phyloP scores from a whole-genome alignment of 2,888 invertebrate genomes.

The Cantharis nigra region DNA sequence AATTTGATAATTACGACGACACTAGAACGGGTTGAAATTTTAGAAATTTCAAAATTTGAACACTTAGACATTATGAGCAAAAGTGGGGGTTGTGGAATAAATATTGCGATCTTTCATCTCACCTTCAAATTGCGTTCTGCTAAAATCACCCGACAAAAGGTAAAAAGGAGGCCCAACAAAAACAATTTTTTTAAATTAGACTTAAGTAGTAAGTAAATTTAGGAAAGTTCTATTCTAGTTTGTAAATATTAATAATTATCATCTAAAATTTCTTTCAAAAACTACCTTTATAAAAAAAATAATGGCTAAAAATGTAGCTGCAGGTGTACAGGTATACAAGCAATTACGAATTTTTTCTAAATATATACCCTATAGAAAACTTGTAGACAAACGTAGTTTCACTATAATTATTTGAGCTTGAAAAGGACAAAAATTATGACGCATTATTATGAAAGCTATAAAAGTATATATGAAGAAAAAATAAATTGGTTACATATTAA shows the following conservation, averaged over 20 bases:
- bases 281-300: constrained; percentile 5
- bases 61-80: not conserved
- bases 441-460: not conserved
- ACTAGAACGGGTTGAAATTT: not conserved
- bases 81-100: too few species aligned
- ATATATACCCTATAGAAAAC: not conserved
- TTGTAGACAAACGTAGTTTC: not conserved
- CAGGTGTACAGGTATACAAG: constrained; percentile 11
- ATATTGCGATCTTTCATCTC: too few species aligned
- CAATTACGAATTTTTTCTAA: constrained; percentile 2
- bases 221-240: constrained; percentile 18
- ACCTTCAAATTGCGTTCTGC: not conserved
- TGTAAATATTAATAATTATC: constrained; percentile 19
- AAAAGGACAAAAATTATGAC: not conserved
- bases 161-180: not conserved
- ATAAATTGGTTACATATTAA: constrained; percentile 14
- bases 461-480: not conserved
- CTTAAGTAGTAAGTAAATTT: constrained; percentile 5
- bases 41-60: not conserved
- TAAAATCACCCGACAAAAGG: not conserved
- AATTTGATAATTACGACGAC: not conserved
- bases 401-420: not conserved
- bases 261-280: constrained; percentile 3
- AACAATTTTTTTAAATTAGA: constrained; percentile 4
- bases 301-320: constrained; percentile 1